phyloP scores from a whole-genome alignment of 2,113 vertebrate genomes.

The Panthera leo region DNA sequence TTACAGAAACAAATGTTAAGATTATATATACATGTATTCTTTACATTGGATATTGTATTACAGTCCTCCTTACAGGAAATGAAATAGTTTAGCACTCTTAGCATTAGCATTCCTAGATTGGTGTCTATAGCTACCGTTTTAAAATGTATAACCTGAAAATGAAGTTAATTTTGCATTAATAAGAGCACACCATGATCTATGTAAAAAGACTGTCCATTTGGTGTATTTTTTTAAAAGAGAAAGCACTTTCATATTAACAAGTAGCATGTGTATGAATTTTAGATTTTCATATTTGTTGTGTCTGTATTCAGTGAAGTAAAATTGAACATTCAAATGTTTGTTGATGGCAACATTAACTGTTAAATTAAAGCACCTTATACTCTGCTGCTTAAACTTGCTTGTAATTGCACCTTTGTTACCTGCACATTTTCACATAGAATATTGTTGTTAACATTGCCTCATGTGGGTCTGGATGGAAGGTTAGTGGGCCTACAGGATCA shows the following conservation, averaged over 20 bases:
- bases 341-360: constrained; percentile 81
- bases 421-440: constrained; percentile 84
- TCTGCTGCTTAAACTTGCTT: constrained; percentile 89
- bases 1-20: constrained; percentile 69
- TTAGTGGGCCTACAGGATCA: constrained; percentile 81
- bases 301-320: constrained; percentile 82
- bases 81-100: constrained; percentile 73
- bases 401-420: constrained; percentile 89
- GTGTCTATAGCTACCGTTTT: constrained; percentile 74
- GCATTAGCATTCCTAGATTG: constrained; percentile 70
- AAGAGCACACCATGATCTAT: constrained; percentile 84
- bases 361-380: constrained; percentile 88
- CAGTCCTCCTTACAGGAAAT: constrained; percentile 78
- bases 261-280: constrained; percentile 85
- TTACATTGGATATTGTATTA: constrained; percentile 72
- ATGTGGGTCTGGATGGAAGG: constrained; percentile 80
- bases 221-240: constrained; percentile 81
- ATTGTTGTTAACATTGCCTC: constrained; percentile 81
- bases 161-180: constrained; percentile 80
- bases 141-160: constrained; percentile 75
- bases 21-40: constrained; percentile 78
- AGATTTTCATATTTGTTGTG: constrained; percentile 82
- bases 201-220: constrained; percentile 82
- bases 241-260: constrained; percentile 86
- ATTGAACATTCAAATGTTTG: constrained; percentile 81